phyloP scores from a whole-genome alignment of 2,888 invertebrate species.

The Cryptocephalus primarius region DNA sequence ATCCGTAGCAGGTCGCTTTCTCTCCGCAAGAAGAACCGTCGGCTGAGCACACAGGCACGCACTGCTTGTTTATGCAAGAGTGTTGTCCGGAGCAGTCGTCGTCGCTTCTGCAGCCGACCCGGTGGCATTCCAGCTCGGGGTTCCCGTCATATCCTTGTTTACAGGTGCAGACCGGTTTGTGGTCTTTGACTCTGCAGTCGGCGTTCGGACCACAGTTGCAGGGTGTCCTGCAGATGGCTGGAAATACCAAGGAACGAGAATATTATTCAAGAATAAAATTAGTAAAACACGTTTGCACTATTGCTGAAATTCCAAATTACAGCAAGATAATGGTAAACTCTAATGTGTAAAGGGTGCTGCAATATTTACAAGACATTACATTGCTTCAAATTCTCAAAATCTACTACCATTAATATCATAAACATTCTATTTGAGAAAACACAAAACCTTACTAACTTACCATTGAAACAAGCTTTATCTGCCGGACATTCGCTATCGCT shows the following conservation, averaged over 20 bases:
- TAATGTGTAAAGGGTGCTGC: too few relatives aligned
- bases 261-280: too few relatives aligned
- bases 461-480: slow-evolving; percentile 69
- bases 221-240: slow-evolving; percentile 61
- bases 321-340: too few relatives aligned
- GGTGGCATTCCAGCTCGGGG: slow-evolving; percentile 69
- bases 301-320: too few relatives aligned
- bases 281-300: too few relatives aligned
- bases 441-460: too few relatives aligned
- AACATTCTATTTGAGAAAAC: too few relatives aligned
- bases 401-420: too few relatives aligned
- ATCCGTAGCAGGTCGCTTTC: slow-evolving; percentile 68
- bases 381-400: too few relatives aligned
- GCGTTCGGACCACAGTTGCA: slow-evolving; percentile 80
- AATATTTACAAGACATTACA: too few relatives aligned
- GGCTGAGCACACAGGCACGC: slow-evolving; percentile 67
- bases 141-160: slow-evolving; percentile 69
- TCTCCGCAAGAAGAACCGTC: slow-evolving; percentile 63
- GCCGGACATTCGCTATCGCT: slow-evolving; percentile 67
- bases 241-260: not conserved
- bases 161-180: slow-evolving; percentile 72
- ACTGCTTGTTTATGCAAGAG: slow-evolving; percentile 71
- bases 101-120: slow-evolving; percentile 61
- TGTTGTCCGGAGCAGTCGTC: slow-evolving; percentile 73
- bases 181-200: slow-evolving; percentile 71